Conservation (phyloP, 2,888 invertebrate species). For the Drosophila anomalata region DNA sequence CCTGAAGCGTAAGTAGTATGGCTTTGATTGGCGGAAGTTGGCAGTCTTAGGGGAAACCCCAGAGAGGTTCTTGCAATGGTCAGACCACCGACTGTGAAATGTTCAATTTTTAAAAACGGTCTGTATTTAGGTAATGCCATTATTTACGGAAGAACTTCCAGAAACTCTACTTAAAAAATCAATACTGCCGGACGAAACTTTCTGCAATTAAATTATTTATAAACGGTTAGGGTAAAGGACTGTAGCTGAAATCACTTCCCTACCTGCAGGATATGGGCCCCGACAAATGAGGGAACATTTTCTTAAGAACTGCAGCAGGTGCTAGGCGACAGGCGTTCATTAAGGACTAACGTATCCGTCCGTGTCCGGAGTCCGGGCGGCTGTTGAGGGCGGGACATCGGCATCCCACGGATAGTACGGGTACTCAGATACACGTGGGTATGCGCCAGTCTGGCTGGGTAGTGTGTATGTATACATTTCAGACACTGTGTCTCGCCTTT, state of each 20-base stretch:
- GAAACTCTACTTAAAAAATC: conserved; percentile 41
- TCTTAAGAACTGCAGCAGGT: conserved; percentile 65
- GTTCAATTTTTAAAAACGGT: neutral
- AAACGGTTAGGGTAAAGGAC: conserved; percentile 36
- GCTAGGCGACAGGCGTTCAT: conserved; percentile 45
- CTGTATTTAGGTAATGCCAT: too few relatives aligned
- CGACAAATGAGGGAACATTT: conserved; percentile 45
- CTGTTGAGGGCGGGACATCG: neutral
- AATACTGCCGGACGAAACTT: conserved; percentile 34
- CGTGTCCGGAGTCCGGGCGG: conserved; percentile 14
- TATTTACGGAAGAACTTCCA: neutral
- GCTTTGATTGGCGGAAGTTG: conserved; percentile 41
- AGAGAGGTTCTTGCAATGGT: conserved; percentile 6
- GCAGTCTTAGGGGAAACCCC: conserved; percentile 20
- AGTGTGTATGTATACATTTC: conserved; percentile 25
- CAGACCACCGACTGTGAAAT: conserved; percentile 22
- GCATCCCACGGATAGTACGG: conserved; percentile 24
- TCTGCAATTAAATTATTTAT: conserved; percentile 66
- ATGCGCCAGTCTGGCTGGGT: conserved; percentile 9
- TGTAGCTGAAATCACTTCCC: conserved; percentile 43
- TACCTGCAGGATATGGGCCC: conserved; percentile 37
- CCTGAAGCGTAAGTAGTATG: conserved; percentile 20
- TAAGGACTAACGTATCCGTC: conserved; percentile 25
- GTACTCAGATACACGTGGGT: conserved; percentile 18
- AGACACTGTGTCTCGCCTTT: conserved; percentile 62